These are phyloP conservation scores for Sylvietta virens DNA, from an alignment of 2,113 vertebrate genomes.

Conservation along the genomic window DNA sequence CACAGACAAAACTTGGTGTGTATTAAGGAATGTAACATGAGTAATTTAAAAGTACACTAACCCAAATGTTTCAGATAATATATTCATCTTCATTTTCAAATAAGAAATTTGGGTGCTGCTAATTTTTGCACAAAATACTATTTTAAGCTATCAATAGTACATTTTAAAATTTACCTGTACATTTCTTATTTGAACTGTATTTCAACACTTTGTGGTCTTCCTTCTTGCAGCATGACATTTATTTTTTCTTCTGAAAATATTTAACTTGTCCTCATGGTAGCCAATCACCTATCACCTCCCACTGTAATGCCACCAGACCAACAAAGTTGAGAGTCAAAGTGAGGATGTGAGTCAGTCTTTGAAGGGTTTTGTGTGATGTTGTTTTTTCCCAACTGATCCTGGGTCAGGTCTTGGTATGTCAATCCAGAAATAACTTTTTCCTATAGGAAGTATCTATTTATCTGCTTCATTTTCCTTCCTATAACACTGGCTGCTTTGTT, in stretches of 20 bases:
- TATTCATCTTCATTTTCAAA: neutral
- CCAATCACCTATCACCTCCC: neutral
- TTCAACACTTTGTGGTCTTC: neutral
- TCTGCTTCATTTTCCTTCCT: neutral
- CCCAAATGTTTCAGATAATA: neutral
- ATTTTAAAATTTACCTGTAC: neutral
- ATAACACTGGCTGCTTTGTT: neutral
- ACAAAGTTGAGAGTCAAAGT: neutral
- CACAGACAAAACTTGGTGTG: neutral
- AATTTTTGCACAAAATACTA: neutral
- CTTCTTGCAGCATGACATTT: neutral
- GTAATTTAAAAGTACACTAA: neutral
- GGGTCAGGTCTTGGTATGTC: neutral
- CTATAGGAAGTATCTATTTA: slow-evolving; percentile 17
- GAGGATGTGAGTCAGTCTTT: slow-evolving; percentile 32
- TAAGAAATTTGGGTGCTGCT: neutral
- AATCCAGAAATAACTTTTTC: slow-evolving; percentile 22
- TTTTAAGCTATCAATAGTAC: neutral
- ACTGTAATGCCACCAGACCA: neutral
- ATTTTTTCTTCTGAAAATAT: slow-evolving; percentile 15
- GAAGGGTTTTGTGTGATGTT: neutral
- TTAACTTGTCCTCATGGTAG: neutral
- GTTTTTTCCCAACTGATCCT: neutral
- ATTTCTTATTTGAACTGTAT: neutral
- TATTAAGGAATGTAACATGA: neutral